A percentile compares a stretch with the other conserved stretches of the same genome.
These are phyloP conservation scores for Neuroscelio doddi DNA, from an alignment of 2,888 invertebrate species.

Conservation along the genomic window DNA sequence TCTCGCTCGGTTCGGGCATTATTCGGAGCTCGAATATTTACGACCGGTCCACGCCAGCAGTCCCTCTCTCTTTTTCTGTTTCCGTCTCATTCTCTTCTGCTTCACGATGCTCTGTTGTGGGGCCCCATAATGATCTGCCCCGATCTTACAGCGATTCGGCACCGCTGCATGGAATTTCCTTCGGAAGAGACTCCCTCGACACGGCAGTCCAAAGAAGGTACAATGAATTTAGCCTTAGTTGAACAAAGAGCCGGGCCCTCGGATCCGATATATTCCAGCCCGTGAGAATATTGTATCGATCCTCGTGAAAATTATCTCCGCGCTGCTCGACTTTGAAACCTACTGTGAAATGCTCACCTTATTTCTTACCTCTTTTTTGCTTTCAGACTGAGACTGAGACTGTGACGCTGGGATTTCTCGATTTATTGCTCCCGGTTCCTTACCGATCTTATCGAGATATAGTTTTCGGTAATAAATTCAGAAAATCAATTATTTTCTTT, in stretches of 20 bases:
- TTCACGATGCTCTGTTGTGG: constrained; percentile 53
- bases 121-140: constrained; percentile 67
- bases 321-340: constrained; percentile 21
- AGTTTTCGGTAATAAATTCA: no score
- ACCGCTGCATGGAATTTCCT: constrained; percentile 59
- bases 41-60: constrained; percentile 59
- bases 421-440: constrained; percentile 20
- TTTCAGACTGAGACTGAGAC: not conserved
- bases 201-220: constrained; percentile 18
- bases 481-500: no score
- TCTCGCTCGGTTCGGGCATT: constrained; percentile 63
- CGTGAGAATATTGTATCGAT: constrained; percentile 42
- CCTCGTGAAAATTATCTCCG: constrained; percentile 35
- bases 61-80: constrained; percentile 27
- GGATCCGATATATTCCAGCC: constrained; percentile 27
- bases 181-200: constrained; percentile 44
- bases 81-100: not conserved
- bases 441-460: no score
- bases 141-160: constrained; percentile 63
- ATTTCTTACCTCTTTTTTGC: constrained; percentile 7
- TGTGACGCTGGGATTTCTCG: not conserved
- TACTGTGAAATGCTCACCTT: constrained; percentile 44
- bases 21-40: constrained; percentile 70
- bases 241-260: constrained; percentile 40
- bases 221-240: constrained; percentile 36